A percentile compares a stretch with the other conserved stretches of the same genome.
These are phyloP conservation scores for Rhegmatorhina hoffmannsi DNA, from an alignment of 2,113 vertebrate species.

Conservation along the genomic window DNA sequence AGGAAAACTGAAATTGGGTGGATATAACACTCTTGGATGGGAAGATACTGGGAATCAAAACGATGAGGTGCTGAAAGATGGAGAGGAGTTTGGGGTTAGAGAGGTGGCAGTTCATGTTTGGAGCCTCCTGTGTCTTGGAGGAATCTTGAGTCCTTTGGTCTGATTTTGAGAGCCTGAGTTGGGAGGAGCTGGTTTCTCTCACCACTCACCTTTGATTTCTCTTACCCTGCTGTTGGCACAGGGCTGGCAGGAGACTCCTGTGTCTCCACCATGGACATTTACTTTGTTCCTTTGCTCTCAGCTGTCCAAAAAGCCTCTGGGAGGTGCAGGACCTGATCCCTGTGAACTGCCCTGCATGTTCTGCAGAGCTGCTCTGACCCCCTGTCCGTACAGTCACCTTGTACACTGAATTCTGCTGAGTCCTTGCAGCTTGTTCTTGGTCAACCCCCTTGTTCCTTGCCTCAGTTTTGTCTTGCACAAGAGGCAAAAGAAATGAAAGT, in stretches of 20 bases:
- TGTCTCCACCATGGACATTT: accelerated
- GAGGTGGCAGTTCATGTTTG: neutral
- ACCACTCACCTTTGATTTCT: neutral
- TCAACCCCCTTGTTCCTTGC: neutral
- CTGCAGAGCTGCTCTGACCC: neutral
- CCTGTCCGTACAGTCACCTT: neutral
- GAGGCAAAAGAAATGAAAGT: neutral
- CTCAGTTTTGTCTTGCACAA: neutral
- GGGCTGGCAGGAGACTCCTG: neutral
- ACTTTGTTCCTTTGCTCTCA: neutral
- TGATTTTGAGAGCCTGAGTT: neutral
- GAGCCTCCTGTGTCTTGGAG: neutral
- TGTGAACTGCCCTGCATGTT: accelerated
- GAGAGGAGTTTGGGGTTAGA: neutral
- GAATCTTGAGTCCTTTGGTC: neutral
- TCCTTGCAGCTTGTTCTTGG: neutral
- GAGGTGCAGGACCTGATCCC: neutral
- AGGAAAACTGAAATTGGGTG: neutral
- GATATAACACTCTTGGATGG: neutral
- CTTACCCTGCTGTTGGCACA: neutral
- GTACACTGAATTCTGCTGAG: neutral
- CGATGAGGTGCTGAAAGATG: neutral
- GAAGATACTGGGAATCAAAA: neutral
- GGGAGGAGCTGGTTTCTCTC: neutral
- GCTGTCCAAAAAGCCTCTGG: neutral